A percentile compares a stretch with the other conserved stretches of the same genome.
Evolutionary conservation across 2,113 vertebrate species (phyloP).

Genomic region (Paradoxurus hermaphroditus): DNA sequence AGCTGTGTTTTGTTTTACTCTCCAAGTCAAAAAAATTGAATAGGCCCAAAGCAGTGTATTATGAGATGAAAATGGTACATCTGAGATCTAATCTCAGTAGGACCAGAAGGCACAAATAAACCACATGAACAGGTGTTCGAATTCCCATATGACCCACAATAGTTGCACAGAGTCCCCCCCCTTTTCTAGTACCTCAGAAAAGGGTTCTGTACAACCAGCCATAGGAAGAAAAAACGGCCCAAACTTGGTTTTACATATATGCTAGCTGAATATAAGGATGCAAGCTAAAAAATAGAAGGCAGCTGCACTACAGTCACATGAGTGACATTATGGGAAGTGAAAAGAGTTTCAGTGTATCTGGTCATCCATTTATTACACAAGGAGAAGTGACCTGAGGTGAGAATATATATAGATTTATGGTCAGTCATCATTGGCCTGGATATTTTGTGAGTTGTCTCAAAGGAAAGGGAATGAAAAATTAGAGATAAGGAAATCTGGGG

Average conservation of each 20-base stretch:
- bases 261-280: too few species aligned
- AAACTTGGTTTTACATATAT: neutral
- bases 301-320: neutral
- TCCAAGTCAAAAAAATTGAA: neutral
- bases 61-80: neutral
- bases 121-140: neutral
- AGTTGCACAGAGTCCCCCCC: neutral
- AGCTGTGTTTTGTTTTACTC: neutral
- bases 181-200: neutral
- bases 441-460: neutral
- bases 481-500: neutral
- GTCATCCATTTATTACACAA: neutral
- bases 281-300: neutral
- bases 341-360: neutral
- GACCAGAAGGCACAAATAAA: neutral
- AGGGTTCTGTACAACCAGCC: neutral
- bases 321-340: neutral
- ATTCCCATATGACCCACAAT: neutral
- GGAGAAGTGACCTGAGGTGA: neutral
- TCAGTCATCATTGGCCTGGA: neutral
- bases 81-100: neutral
- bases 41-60: neutral
- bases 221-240: neutral
- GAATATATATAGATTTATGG: neutral
- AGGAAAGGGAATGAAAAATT: neutral